A percentile compares a stretch with the other conserved stretches of the same genome.
Evolutionary conservation across 2,113 vertebrate genomes (phyloP).

Genomic region (Coptodon rendalli): DNA sequence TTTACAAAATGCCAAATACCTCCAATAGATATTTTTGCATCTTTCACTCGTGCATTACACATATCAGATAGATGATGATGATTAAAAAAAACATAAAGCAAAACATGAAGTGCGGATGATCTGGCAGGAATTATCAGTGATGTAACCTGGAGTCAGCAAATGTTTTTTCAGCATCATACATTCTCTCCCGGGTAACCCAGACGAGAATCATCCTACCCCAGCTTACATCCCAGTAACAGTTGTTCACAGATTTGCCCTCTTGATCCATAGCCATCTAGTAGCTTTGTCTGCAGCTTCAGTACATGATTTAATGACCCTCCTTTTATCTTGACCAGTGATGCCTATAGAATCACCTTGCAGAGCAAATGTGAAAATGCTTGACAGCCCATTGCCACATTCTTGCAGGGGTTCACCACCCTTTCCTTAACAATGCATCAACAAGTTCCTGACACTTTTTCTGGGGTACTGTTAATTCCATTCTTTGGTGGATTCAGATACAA

Average conservation of each 20-base stretch:
- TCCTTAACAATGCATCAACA: neutral
- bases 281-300: neutral
- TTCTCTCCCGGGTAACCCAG: neutral
- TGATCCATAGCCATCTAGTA: neutral
- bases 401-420: neutral
- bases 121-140: neutral
- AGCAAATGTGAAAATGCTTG: neutral
- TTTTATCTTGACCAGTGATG: neutral
- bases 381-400: neutral
- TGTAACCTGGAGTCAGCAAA: neutral
- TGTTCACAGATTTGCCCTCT: neutral
- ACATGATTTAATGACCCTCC: neutral
- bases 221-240: neutral
- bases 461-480: neutral
- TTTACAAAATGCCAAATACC: neutral
- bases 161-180: neutral
- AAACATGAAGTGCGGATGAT: fast-evolving
- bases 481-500: neutral
- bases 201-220: neutral
- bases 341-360: neutral
- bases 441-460: neutral
- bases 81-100: fast-evolving
- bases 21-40: neutral
- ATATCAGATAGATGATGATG: neutral
- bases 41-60: neutral